Percentiles rank a stretch among this genome's conserved stretches.
Conservation (phyloP, 2,797 vertebrate species). For the Hipposideros larvatus region DNA sequence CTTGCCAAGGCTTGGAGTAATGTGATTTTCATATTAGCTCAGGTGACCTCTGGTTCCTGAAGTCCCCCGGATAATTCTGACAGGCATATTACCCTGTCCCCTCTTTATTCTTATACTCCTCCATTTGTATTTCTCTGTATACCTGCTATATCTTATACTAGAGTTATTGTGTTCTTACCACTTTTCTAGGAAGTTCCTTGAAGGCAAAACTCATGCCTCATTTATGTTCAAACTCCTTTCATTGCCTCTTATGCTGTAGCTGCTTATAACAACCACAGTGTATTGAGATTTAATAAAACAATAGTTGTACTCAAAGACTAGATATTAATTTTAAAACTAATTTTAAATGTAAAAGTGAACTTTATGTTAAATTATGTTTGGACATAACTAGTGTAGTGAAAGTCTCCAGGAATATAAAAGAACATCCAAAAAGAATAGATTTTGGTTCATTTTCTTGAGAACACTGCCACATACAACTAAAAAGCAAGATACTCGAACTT, state of each 20-base stretch:
- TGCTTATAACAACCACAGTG: background rate
- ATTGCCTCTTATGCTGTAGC: background rate
- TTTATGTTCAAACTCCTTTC: background rate
- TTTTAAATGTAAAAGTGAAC: constrained; percentile 35
- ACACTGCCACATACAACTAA: background rate
- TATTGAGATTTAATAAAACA: background rate
- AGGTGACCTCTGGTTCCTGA: background rate
- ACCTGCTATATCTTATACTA: background rate
- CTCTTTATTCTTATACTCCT: background rate
- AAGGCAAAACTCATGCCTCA: background rate
- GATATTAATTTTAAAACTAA: constrained; percentile 35
- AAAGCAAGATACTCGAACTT: background rate
- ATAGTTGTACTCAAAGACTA: background rate
- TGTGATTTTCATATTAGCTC: background rate
- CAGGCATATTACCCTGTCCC: background rate
- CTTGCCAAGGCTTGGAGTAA: background rate
- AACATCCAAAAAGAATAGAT: background rate
- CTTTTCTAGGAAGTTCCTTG: background rate
- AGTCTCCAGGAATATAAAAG: background rate
- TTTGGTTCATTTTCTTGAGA: background rate
- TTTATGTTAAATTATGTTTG: background rate
- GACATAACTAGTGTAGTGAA: background rate
- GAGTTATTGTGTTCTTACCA: background rate
- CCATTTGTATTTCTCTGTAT: background rate
- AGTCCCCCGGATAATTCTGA: background rate